Base-by-base conservation (phyloP, 2,888 invertebrate species). In the Ophonus ardosiacus region DNA sequence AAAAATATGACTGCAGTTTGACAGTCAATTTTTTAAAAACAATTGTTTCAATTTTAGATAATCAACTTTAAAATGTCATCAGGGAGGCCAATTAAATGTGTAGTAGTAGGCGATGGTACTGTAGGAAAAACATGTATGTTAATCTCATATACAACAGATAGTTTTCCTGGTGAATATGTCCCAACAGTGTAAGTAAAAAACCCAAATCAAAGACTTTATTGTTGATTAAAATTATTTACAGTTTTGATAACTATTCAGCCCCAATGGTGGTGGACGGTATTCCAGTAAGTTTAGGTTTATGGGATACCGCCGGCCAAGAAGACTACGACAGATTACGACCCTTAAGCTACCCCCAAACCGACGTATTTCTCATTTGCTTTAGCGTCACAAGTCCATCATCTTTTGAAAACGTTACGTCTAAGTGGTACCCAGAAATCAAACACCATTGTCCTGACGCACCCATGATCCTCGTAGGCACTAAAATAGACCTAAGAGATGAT, bases 401-500 rank as follows among this genome's bases (percentile, higher is more conserved):
- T 78, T 99, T 98, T 93, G 99, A 99, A 93, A 99, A 99, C 94
- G 98, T 99, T 87, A 98, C 98, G 90, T 98, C 98, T 88, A 99
- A 99, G 93, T 99, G 99, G 99, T 98, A 98, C 92, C 99, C 99
- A 88, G 99, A 99, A 94, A 98, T 99, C 89, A 98, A 99, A 93
- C 99, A 99, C 92, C 99, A 99, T 92, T 99, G 99, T 93, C 99
- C 99, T 86, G 99, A 99, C 93, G 98, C 99, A 87, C 99, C 99
- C 86, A 98, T 99, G 92, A 97, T 99, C 91, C 94, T 99, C 92
- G 98, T 99, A 91, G 99, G 99, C 89, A 99, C 99, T 88, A 99
- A 99, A 94, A 98, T 99, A 92, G 99, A 99, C 93, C 94, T 99
- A 91, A 94, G 99, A 90, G 99, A 99, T 92, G 99, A 99, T 92